A percentile compares a stretch with the other conserved stretches of the same genome.
These are phyloP conservation scores for Celastrina argiolus DNA, from an alignment of 2,888 invertebrate genomes.

Conservation along the genomic window DNA sequence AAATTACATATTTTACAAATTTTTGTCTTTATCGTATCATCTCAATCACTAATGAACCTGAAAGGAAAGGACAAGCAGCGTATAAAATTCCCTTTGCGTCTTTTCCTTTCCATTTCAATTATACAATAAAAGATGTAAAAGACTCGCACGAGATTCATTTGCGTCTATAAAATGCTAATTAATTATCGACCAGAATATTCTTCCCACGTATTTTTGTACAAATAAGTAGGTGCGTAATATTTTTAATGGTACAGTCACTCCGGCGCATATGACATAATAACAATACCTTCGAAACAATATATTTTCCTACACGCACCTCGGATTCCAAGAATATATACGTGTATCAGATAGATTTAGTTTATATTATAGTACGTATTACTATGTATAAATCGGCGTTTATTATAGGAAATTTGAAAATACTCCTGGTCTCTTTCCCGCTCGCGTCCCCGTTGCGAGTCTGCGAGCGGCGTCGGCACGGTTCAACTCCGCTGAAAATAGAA, in stretches of 20 bases:
- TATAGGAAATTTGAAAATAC: slow-evolving; percentile 40
- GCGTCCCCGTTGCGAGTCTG: slow-evolving; percentile 39
- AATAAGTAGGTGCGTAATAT: slow-evolving; percentile 9
- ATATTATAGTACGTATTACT: slow-evolving; percentile 60
- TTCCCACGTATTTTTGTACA: not conserved
- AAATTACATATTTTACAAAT: no score
- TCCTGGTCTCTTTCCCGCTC: slow-evolving; percentile 55
- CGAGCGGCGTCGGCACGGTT: slow-evolving; percentile 55
- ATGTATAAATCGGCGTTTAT: slow-evolving; percentile 10
- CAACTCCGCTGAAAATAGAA: slow-evolving; percentile 73
- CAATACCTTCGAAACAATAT: slow-evolving; percentile 13
- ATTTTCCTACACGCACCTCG: slow-evolving; percentile 41
- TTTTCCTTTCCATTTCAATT: no score
- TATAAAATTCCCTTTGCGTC: no score
- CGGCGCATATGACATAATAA: slow-evolving; percentile 16
- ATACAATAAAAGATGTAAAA: no score
- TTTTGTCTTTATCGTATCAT: no score
- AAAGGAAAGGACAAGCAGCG: no score
- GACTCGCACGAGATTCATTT: no score
- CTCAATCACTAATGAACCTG: no score
- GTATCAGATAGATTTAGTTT: slow-evolving; percentile 73
- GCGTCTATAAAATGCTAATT: not conserved
- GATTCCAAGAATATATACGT: slow-evolving; percentile 47
- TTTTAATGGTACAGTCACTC: not conserved
- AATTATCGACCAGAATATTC: not conserved